phyloP scores from a whole-genome alignment of 2,888 invertebrate species.

The Nephrotoma appendiculata region DNA sequence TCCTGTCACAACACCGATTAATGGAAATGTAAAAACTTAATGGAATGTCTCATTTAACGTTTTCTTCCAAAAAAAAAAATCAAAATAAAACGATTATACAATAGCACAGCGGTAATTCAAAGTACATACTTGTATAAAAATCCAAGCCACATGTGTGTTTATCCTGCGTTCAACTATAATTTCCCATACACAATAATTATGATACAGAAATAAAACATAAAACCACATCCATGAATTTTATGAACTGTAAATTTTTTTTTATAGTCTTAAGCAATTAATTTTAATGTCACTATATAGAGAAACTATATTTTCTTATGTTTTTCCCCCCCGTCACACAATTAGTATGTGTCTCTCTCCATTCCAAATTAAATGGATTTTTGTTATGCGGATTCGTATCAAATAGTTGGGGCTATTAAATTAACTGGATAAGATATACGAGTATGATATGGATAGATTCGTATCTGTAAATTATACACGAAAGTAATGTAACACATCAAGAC shows the following conservation, averaged over 20 bases:
- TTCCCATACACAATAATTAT: neutral
- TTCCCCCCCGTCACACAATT: neutral
- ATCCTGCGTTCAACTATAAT: neutral
- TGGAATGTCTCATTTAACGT: neutral
- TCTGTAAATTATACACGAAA: neutral
- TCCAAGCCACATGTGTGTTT: neutral
- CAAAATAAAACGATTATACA: neutral
- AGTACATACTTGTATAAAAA: neutral
- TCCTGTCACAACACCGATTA: neutral
- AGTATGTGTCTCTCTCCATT: neutral
- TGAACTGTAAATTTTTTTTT: conserved; percentile 1
- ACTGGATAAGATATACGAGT: neutral
- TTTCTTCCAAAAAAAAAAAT: neutral
- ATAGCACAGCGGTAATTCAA: neutral
- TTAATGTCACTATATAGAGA: neutral
- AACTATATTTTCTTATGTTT: neutral
- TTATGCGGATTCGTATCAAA: neutral
- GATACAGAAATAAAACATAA: neutral
- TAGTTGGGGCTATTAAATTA: neutral
- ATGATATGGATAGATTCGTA: neutral
- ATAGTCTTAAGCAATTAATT: neutral
- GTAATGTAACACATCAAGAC: neutral
- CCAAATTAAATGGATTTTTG: neutral
- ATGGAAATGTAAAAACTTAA: neutral
- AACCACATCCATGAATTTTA: conserved; percentile 2